Evolutionary conservation across 2,888 invertebrate genomes (phyloP).

Genomic region (Lochmaea crataegi): DNA sequence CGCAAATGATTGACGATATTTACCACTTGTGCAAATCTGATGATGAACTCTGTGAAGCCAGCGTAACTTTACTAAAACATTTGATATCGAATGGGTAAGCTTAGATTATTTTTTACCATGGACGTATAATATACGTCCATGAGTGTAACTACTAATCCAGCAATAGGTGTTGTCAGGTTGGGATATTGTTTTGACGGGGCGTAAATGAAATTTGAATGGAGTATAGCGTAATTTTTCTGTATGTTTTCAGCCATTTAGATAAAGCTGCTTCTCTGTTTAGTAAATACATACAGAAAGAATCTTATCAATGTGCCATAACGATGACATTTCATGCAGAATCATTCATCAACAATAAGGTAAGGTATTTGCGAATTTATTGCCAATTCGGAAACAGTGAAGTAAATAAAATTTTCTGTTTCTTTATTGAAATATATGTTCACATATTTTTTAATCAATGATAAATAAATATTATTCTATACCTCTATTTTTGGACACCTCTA

Average conservation of each 20-base stretch:
- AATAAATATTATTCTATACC: no score
- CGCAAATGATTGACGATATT: conserved; percentile 62
- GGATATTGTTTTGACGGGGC: no score
- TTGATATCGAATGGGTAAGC: conserved; percentile 60
- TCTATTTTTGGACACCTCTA: no score
- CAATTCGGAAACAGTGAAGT: no score
- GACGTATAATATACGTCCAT: no score
- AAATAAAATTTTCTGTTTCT: no score
- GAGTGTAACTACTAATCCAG: no score
- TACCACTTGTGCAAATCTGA: conserved; percentile 50
- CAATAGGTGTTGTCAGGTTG: no score
- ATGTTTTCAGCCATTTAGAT: conserved; percentile 54
- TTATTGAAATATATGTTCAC: no score
- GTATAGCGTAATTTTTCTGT: no score
- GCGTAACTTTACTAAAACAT: conserved; percentile 56
- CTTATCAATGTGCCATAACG: conserved; percentile 30
- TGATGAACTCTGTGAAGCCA: conserved; percentile 54
- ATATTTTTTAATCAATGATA: no score
- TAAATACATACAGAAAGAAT: conserved; percentile 45
- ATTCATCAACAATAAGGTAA: conserved; percentile 38
- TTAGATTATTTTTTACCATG: conserved; percentile 16
- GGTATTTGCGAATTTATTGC: not conserved
- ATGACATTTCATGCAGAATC: conserved; percentile 34
- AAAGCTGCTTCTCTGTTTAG: conserved; percentile 57
- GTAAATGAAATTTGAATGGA: no score